phyloP scores from a whole-genome alignment of 1,140 invertebrate genomes.

The Apocrypta bakeri region DNA sequence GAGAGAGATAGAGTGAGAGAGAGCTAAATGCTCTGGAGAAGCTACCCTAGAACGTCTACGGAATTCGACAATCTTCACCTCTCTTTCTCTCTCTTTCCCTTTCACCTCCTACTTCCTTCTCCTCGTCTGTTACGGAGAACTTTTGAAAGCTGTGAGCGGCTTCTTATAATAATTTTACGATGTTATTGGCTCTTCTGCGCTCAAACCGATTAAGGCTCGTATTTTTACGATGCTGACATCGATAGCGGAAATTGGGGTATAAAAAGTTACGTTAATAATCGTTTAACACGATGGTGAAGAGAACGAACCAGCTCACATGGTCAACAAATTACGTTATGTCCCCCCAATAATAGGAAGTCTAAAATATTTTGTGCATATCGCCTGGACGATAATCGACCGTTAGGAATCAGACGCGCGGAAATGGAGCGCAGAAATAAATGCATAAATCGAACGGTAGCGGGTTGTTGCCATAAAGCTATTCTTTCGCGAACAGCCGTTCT shows the following conservation, averaged over 20 bases:
- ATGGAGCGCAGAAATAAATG: not conserved
- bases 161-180: slow-evolving; percentile 37
- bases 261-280: slow-evolving; percentile 2
- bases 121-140: slow-evolving; percentile 1
- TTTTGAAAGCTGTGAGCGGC: slow-evolving; percentile 18
- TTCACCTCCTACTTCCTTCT: not conserved
- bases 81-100: not conserved
- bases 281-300: slow-evolving; percentile 7
- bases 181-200: not conserved
- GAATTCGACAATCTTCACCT: slow-evolving; percentile 12
- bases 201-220: not conserved
- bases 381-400: not conserved
- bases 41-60: not conserved
- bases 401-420: not conserved
- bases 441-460: not conserved
- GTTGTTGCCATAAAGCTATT: not conserved
- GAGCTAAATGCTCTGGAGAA: not conserved
- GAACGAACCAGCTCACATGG: too few relatives aligned
- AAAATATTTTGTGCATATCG: too few relatives aligned
- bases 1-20: not conserved
- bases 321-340: too few relatives aligned
- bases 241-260: slow-evolving; percentile 2
- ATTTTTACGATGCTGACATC: not conserved
- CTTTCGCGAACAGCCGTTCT: not conserved
- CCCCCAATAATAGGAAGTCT: too few relatives aligned